These are phyloP conservation scores for Melanotaenia trifasciata DNA, from an alignment of 2,797 vertebrate genomes.

Conservation along the genomic window DNA sequence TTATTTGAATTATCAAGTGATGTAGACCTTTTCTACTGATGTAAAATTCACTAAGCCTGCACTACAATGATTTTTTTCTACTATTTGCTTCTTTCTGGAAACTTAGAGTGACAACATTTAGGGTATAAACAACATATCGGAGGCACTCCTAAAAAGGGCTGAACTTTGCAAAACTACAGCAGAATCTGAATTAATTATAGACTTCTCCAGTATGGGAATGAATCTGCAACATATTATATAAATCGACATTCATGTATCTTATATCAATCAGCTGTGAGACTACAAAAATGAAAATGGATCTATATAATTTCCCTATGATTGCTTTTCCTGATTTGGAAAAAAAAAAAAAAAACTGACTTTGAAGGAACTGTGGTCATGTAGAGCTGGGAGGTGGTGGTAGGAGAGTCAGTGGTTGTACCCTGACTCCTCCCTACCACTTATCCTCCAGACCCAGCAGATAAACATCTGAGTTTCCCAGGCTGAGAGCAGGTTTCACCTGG, in stretches of 20 bases:
- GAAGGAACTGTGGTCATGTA: slow-evolving; percentile 60
- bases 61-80: background rate
- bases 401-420: slow-evolving; percentile 10
- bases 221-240: slow-evolving; percentile 28
- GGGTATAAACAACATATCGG: background rate
- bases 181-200: slow-evolving; percentile 14
- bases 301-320: slow-evolving; percentile 46
- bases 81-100: slow-evolving; percentile 5
- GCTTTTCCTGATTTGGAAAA: slow-evolving; percentile 42
- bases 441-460: slow-evolving; percentile 67
- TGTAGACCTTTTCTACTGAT: background rate
- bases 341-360: slow-evolving; percentile 41
- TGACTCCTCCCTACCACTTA: slow-evolving; percentile 57
- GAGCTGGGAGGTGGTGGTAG: slow-evolving; percentile 9
- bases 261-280: slow-evolving; percentile 24
- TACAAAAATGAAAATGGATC: slow-evolving; percentile 42
- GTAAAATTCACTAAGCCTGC: background rate
- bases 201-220: slow-evolving; percentile 10
- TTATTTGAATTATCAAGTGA: background rate
- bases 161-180: slow-evolving; percentile 8
- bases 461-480: slow-evolving; percentile 74
- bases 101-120: background rate
- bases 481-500: slow-evolving; percentile 65
- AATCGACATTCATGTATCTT: slow-evolving; percentile 22
- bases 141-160: background rate